Evolutionary conservation across 37 sponge, comb jelly and placozoan genomes (phyloP).

Genomic region (Beroe forskalii): DNA sequence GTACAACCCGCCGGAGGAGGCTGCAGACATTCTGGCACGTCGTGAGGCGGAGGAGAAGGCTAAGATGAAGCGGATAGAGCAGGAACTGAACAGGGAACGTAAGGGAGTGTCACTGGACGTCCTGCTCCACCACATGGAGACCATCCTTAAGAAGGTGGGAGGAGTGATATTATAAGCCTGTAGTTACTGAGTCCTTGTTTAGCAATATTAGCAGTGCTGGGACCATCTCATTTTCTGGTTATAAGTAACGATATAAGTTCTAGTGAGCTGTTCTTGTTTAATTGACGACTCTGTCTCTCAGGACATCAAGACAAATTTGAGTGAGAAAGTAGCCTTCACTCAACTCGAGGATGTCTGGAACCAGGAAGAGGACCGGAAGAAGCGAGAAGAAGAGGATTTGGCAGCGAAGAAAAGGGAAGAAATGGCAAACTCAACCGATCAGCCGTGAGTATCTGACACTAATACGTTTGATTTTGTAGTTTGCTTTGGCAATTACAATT

Average conservation of each 20-base stretch:
- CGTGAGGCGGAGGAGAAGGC: slow-evolving; percentile 65
- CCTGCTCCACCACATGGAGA: slow-evolving; percentile 35
- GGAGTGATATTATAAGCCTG: not conserved
- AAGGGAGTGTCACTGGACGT: not conserved
- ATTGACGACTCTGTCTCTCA: too few relatives aligned
- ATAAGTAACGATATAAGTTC: too few relatives aligned
- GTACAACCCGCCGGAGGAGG: not conserved
- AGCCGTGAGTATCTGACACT: not conserved
- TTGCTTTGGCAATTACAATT: too few relatives aligned
- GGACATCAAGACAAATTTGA: slow-evolving; percentile 29
- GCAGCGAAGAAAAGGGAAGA: not conserved
- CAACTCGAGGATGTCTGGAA: slow-evolving; percentile 44
- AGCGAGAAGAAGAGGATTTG: slow-evolving; percentile 48
- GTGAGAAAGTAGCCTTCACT: slow-evolving; percentile 33
- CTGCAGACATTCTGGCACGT: slow-evolving; percentile 58
- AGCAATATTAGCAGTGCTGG: too few relatives aligned
- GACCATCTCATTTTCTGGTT: too few relatives aligned
- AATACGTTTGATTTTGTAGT: too few relatives aligned
- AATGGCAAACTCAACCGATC: not conserved
- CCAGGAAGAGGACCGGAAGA: slow-evolving; percentile 67
- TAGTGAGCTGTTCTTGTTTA: too few relatives aligned
- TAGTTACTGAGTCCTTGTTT: not conserved
- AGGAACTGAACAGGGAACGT: slow-evolving; percentile 2
- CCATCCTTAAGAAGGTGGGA: slow-evolving; percentile 22
- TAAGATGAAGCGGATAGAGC: not conserved